These are phyloP conservation scores for Amiota minor DNA, from an alignment of 2,888 invertebrate genomes.

Conservation along the genomic window DNA sequence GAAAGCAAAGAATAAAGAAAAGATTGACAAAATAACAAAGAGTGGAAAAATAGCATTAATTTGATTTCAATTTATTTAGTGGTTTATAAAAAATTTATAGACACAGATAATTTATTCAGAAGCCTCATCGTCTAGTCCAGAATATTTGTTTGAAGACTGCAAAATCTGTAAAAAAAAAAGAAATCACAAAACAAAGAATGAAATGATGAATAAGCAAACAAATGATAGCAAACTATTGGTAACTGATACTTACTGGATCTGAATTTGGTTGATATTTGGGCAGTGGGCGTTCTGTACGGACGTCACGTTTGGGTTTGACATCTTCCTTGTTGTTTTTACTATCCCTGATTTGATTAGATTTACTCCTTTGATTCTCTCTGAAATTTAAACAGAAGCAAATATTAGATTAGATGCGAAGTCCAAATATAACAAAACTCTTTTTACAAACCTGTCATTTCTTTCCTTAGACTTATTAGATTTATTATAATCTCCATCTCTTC, in stretches of 20 bases:
- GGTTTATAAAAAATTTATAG: conserved; percentile 51
- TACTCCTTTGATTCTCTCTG: conserved; percentile 50
- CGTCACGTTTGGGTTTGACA: conserved; percentile 70
- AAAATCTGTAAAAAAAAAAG: conserved; percentile 78
- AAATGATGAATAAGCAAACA: neutral
- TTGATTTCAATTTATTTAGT: too few species aligned
- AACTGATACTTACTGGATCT: conserved; percentile 77
- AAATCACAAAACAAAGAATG: conserved; percentile 19
- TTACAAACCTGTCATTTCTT: conserved; percentile 53
- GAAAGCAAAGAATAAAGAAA: too few species aligned
- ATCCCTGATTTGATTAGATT: conserved; percentile 43
- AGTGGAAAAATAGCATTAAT: too few species aligned
- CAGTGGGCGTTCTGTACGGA: conserved; percentile 74
- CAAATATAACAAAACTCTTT: neutral
- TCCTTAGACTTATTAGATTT: conserved; percentile 56
- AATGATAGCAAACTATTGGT: neutral
- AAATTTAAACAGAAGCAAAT: conserved; percentile 34
- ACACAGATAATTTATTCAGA: conserved; percentile 71
- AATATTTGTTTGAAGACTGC: conserved; percentile 84
- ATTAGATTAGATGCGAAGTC: conserved; percentile 4
- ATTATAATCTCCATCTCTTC: conserved; percentile 54
- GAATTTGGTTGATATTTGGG: conserved; percentile 83
- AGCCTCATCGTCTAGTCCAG: conserved; percentile 80
- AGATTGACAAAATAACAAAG: too few species aligned
- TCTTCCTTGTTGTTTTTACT: conserved; percentile 65